phyloP scores from a whole-genome alignment of 2,113 vertebrate genomes.

The Nerophis ophidion region DNA sequence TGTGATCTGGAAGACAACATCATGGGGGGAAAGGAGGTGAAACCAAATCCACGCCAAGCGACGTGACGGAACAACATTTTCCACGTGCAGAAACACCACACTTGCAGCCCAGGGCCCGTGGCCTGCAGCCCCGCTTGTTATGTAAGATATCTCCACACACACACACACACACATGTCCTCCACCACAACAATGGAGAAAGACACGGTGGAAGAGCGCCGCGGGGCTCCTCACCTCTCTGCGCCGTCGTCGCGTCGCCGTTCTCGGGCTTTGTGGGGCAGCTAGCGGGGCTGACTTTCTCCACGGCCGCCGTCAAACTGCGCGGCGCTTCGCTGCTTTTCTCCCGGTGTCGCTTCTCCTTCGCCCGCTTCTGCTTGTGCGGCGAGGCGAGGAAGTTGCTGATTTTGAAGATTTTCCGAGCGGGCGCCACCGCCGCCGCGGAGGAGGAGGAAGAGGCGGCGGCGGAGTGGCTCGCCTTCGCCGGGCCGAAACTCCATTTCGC shows the following conservation, averaged over 20 bases:
- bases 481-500: slow-evolving; percentile 79
- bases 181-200: too few relatives aligned
- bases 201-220: neutral
- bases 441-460: slow-evolving; percentile 49
- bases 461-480: slow-evolving; percentile 67
- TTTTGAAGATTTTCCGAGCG: slow-evolving; percentile 67
- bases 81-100: slow-evolving; percentile 51
- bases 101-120: slow-evolving; percentile 39
- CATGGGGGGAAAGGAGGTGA: slow-evolving; percentile 4
- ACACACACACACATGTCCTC: neutral
- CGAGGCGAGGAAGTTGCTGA: slow-evolving; percentile 73
- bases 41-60: slow-evolving; percentile 14
- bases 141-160: slow-evolving; percentile 10
- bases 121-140: slow-evolving; percentile 36
- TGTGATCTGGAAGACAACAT: slow-evolving; percentile 74
- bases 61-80: slow-evolving; percentile 46
- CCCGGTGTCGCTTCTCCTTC: slow-evolving; percentile 81
- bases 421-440: slow-evolving; percentile 35
- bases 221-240: slow-evolving; percentile 50
- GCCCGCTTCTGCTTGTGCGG: slow-evolving; percentile 74
- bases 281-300: slow-evolving; percentile 64
- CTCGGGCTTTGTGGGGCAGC: slow-evolving; percentile 71
- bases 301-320: slow-evolving; percentile 49
- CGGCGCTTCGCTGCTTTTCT: slow-evolving; percentile 68
- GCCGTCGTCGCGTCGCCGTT: slow-evolving; percentile 63